These are phyloP conservation scores for Scalopus aquaticus DNA, from an alignment of 2,113 vertebrate species.

Conservation along the genomic window DNA sequence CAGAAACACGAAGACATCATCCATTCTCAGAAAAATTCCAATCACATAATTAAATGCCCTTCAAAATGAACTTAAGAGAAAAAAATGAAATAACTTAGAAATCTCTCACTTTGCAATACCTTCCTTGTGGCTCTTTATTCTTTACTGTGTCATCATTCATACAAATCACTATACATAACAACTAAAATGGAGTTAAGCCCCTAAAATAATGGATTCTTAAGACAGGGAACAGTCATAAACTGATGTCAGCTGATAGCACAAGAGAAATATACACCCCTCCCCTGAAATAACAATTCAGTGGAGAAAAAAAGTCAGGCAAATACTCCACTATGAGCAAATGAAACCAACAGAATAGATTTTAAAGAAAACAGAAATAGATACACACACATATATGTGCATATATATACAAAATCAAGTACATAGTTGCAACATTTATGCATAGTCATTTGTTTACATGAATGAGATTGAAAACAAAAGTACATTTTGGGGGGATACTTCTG, in stretches of 20 bases:
- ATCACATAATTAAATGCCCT: not conserved
- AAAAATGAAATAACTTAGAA: not conserved
- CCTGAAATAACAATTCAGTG: not conserved
- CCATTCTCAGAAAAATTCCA: not conserved
- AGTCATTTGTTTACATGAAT: not conserved
- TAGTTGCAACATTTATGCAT: not conserved
- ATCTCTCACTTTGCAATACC: not conserved
- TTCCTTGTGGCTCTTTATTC: not conserved
- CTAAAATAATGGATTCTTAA: not conserved
- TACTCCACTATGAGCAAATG: not conserved
- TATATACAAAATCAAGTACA: not conserved
- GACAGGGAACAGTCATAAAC: not conserved
- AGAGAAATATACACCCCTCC: not conserved
- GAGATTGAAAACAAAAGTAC: not conserved
- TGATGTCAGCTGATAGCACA: not conserved
- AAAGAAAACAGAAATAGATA: not conserved
- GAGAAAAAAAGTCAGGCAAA: not conserved
- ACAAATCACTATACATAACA: not conserved
- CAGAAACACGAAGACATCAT: not conserved
- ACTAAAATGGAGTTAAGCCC: not conserved
- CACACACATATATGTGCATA: no score
- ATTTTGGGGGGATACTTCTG: not conserved
- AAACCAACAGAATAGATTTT: not conserved
- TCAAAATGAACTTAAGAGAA: not conserved
- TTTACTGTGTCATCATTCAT: not conserved